These are phyloP conservation scores for Ictalurus furcatus DNA, from an alignment of 2,113 vertebrate genomes.

Conservation along the genomic window DNA sequence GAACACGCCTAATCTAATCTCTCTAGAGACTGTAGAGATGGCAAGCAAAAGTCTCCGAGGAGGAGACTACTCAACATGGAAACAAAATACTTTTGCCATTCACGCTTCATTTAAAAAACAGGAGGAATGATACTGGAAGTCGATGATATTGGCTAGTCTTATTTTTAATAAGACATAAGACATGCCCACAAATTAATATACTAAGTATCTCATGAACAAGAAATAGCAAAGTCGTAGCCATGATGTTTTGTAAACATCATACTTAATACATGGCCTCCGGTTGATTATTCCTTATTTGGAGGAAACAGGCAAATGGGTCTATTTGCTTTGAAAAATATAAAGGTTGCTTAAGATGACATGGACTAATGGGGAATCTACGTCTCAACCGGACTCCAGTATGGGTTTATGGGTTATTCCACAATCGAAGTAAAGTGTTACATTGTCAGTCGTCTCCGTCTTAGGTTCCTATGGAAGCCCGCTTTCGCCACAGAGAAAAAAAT, in stretches of 20 bases:
- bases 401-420: not conserved
- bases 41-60: slow-evolving; percentile 1
- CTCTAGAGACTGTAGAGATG: not conserved
- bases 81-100: not conserved
- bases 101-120: not conserved
- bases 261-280: not conserved
- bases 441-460: no score
- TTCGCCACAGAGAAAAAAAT: no score
- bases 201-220: not conserved
- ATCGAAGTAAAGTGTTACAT: not conserved
- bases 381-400: not conserved
- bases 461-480: no score
- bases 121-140: not conserved
- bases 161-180: not conserved
- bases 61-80: not conserved
- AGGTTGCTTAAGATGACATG: not conserved
- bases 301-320: not conserved
- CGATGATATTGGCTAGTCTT: not conserved
- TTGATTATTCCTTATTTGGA: not conserved
- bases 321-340: not conserved
- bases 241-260: not conserved
- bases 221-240: not conserved
- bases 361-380: not conserved
- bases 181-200: not conserved
- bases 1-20: not conserved